Evolutionary conservation across 2,113 vertebrate species (phyloP).

Genomic region (Anser cygnoides): DNA sequence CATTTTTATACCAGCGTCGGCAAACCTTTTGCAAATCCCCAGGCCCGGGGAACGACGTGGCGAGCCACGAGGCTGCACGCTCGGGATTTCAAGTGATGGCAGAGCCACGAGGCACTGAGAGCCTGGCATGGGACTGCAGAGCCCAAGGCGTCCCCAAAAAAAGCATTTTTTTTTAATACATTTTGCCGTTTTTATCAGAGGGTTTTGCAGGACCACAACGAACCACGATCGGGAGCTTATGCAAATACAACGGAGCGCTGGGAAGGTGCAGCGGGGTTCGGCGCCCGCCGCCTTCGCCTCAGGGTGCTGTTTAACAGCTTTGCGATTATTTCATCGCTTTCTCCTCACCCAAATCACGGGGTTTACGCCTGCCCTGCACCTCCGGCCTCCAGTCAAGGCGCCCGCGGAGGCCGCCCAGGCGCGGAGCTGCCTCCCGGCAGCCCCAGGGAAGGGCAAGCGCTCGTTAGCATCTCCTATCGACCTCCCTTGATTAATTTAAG

Average conservation of each 20-base stretch:
- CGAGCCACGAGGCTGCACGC: accelerated
- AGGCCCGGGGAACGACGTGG: accelerated
- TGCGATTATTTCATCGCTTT: neutral
- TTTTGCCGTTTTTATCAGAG: neutral
- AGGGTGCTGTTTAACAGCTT: neutral
- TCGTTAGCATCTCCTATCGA: neutral
- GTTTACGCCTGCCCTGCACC: neutral
- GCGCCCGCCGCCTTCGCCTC: accelerated
- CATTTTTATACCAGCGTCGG: neutral
- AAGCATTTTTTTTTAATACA: neutral
- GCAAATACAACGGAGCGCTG: neutral
- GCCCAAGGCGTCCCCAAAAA: neutral
- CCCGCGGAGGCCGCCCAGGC: accelerated
- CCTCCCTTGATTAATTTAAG: neutral
- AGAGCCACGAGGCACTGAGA: neutral
- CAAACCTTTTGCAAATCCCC: neutral
- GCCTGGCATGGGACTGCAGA: neutral
- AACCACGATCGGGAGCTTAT: neutral
- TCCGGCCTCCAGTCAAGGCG: neutral
- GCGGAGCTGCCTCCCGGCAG: neutral
- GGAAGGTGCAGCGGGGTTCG: neutral
- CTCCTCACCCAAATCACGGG: neutral
- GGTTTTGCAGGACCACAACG: neutral
- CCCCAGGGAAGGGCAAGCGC: neutral
- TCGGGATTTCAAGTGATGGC: neutral